A percentile compares a stretch with the other conserved stretches of the same genome.
Conservation (phyloP, 2,888 invertebrate species). For the Campoletis raptor region DNA sequence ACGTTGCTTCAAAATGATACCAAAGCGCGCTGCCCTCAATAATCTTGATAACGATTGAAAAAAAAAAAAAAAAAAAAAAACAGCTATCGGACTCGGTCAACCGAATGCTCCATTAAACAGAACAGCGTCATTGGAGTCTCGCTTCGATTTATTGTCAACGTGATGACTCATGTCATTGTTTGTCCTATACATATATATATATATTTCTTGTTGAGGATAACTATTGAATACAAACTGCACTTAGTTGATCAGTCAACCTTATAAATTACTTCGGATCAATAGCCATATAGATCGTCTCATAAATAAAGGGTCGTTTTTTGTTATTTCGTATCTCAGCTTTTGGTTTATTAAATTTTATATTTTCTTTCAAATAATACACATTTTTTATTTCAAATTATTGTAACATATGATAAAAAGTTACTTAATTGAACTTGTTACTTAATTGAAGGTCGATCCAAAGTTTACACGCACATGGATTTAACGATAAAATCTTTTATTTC, state of each 20-base stretch:
- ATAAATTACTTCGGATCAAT: neutral
- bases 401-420: neutral
- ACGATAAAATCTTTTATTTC: neutral
- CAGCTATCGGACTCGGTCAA: neutral
- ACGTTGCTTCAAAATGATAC: neutral
- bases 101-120: neutral
- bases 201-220: neutral
- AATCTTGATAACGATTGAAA: conserved; percentile 11
- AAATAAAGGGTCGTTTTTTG: neutral
- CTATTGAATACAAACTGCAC: neutral
- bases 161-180: neutral
- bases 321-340: neutral
- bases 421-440: neutral
- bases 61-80: neutral
- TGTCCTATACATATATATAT: neutral
- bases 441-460: neutral
- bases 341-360: no score
- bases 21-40: neutral
- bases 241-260: neutral
- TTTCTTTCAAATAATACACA: no score
- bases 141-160: neutral
- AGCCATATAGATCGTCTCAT: neutral
- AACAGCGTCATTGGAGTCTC: neutral
- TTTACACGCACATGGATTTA: neutral
- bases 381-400: neutral